Evolutionary conservation across 2,888 invertebrate genomes (phyloP).

Genomic region (Agapetus fuscipes): DNA sequence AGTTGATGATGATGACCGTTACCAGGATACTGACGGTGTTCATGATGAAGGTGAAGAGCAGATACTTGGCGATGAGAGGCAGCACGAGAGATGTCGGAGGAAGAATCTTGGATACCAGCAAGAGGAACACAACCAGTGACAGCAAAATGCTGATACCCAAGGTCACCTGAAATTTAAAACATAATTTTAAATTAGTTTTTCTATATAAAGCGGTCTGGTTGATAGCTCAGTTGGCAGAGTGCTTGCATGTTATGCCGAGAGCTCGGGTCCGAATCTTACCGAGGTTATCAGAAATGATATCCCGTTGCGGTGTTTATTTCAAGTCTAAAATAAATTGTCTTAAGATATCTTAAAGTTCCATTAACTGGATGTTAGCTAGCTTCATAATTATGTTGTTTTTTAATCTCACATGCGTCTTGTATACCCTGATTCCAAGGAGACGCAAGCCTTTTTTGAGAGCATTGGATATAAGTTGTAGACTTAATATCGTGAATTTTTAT

Average conservation of each 20-base stretch:
- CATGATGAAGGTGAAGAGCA: constrained; percentile 99
- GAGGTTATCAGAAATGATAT: too few relatives aligned
- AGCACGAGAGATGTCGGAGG: constrained; percentile 97
- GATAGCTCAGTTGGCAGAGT: too few relatives aligned
- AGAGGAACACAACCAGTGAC: constrained; percentile 97
- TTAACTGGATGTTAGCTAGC: constrained; percentile 1
- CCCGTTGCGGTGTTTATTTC: too few relatives aligned
- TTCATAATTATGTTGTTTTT: too few relatives aligned
- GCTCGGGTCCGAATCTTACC: too few relatives aligned
- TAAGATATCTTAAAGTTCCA: not conserved
- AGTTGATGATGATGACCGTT: constrained; percentile 98
- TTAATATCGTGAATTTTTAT: too few relatives aligned
- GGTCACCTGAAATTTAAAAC: constrained; percentile 53
- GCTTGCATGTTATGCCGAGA: too few relatives aligned
- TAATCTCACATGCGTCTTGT: too few relatives aligned
- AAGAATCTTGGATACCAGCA: constrained; percentile 97
- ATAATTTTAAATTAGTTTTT: not conserved
- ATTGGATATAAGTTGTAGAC: too few relatives aligned
- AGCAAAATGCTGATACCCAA: constrained; percentile 97
- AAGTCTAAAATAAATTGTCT: not conserved
- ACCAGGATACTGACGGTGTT: constrained; percentile 99
- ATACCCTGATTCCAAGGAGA: too few relatives aligned
- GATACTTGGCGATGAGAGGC: constrained; percentile 97
- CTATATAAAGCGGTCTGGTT: too few relatives aligned
- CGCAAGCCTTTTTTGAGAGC: too few relatives aligned